Base-by-base conservation (phyloP, 2,888 invertebrate species). In the Drosophila longiperda region DNA sequence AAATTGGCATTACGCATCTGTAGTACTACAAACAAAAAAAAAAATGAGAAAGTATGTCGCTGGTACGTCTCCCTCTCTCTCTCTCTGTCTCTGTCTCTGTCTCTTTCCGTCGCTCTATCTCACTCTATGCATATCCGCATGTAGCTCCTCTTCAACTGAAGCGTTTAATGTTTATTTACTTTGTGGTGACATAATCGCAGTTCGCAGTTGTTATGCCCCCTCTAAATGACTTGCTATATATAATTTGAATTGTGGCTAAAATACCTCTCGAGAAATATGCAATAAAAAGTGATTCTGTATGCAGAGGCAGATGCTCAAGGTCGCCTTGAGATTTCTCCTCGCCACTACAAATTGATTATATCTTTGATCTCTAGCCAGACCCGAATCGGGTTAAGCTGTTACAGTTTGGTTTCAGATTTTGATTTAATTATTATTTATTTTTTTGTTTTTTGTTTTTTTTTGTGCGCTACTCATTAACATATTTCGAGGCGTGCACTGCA, bases 401-500 rank as follows among this genome's bases (percentile, higher is more conserved):
- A 85, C 82, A 83, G 75, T 83, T 85, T 69, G 55, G 40, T 55
- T 64, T 61, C n/a, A 45, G 36, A 42, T 69, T 63, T 71, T 68
- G 48, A 66, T 33, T 59, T 60, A 62, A 26, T 73, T 50, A 48
- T 61, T 48, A 34, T 82, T 42, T 69, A 50, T 40, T 72, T 52
- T 63, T 50, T 62, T 52, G 66, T 68, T 65, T 52, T 72, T 38
- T 38, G 17, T 67, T 75, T 64, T 57, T 58, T 60, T 63, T 33
- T 69, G 40, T 65, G 58, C 57, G 38, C 60, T 57, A 66, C 70
- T 86, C 87, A 85, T 85, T 85, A 86, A 86, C 84, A 86, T 85
- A 86, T 85, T 84, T 86, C 73, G 87, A 85, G 81, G 80, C 80
- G 87, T 78, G 85, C 83, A 85, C 79, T 89, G 80, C 82, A 87